A percentile compares a stretch with the other conserved stretches of the same genome.
phyloP scores from a whole-genome alignment of 2,888 invertebrate genomes.

The Andrena fulva region DNA sequence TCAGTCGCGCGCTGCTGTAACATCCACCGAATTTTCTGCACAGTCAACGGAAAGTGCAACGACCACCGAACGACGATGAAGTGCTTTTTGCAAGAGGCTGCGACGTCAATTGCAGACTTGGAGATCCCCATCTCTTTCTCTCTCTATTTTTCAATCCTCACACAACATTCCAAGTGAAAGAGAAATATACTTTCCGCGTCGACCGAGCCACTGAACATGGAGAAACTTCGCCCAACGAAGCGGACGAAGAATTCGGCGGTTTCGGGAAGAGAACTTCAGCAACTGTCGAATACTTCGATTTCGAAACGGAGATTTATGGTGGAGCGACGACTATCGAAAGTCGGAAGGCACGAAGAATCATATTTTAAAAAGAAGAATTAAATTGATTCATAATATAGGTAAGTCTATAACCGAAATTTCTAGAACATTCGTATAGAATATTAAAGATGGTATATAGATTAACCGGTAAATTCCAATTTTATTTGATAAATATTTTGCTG shows the following conservation, averaged over 20 bases:
- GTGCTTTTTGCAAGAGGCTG: slow-evolving; percentile 29
- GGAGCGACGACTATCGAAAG: not conserved
- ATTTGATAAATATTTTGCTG: too few relatives aligned
- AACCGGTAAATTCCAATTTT: too few relatives aligned
- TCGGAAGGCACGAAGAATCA: too few relatives aligned
- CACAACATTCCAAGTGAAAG: slow-evolving; percentile 9
- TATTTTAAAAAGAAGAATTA: too few relatives aligned
- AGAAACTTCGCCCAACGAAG: not conserved
- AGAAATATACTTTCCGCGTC: not conserved
- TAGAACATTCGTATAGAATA: too few relatives aligned
- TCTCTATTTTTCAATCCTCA: slow-evolving; percentile 3
- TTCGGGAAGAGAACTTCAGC: not conserved
- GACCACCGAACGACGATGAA: slow-evolving; percentile 5
- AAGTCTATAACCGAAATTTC: too few relatives aligned
- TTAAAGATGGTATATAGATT: too few relatives aligned
- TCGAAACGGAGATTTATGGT: not conserved
- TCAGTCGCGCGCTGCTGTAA: slow-evolving; percentile 8
- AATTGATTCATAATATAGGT: too few relatives aligned
- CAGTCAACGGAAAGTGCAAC: slow-evolving; percentile 26
- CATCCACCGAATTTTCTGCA: slow-evolving; percentile 36
- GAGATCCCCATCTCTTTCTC: slow-evolving; percentile 10
- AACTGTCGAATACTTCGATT: not conserved
- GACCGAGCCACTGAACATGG: not conserved
- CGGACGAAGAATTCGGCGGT: not conserved
- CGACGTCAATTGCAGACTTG: slow-evolving; percentile 22